Conservation (phyloP, 2,113 vertebrate genomes). For the Perognathus longimembris region DNA sequence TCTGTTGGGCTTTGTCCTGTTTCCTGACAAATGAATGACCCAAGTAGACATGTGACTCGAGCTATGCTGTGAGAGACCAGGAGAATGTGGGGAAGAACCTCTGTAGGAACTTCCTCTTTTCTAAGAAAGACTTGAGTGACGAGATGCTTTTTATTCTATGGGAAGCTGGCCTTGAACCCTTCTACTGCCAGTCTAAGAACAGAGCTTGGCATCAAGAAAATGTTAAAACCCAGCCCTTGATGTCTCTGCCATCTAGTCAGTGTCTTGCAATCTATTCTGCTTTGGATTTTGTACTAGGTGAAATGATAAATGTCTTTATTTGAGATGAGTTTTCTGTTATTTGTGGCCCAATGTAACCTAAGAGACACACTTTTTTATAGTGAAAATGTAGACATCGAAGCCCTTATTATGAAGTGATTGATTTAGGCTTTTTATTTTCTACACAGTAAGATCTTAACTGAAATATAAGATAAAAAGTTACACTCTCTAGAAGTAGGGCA, state of each 20-base stretch:
- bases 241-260: background rate
- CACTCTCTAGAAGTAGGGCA: background rate
- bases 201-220: background rate
- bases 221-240: background rate
- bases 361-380: background rate
- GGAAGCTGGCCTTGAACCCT: background rate
- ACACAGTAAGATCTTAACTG: conserved; percentile 6
- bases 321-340: background rate
- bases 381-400: background rate
- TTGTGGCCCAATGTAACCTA: background rate
- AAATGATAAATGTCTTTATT: background rate
- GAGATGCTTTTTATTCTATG: background rate
- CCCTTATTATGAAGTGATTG: background rate
- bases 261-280: background rate
- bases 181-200: background rate
- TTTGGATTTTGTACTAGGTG: background rate
- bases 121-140: background rate
- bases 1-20: background rate
- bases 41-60: background rate
- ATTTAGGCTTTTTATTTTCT: conserved; percentile 31
- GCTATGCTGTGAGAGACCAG: background rate
- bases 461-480: conserved; percentile 22
- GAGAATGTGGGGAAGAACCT: background rate
- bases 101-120: background rate
- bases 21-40: background rate